Evolutionary conservation across 2,888 invertebrate species (phyloP).

Genomic region (Abrostola triplasia): DNA sequence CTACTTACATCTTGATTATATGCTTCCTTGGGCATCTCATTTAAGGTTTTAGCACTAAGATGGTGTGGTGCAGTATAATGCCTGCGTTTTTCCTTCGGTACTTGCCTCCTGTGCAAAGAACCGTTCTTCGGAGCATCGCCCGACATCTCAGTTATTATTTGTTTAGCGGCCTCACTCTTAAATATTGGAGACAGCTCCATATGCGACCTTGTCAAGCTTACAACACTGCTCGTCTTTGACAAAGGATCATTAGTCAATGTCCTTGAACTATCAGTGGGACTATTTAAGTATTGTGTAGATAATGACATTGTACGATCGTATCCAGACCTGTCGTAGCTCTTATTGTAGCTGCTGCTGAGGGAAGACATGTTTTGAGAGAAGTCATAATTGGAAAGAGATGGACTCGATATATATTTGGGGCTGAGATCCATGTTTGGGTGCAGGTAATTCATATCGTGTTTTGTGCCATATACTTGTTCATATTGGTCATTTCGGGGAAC

Average conservation of each 20-base stretch:
- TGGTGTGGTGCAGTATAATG: conserved; percentile 96
- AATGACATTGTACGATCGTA: conserved; percentile 79
- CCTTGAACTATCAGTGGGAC: conserved; percentile 82
- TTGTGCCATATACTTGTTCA: conserved; percentile 74
- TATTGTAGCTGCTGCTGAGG: conserved; percentile 80
- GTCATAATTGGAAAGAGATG: conserved; percentile 83
- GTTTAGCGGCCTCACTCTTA: conserved; percentile 95
- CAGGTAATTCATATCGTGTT: conserved; percentile 73
- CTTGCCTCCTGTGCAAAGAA: conserved; percentile 90
- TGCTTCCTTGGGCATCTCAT: conserved; percentile 85
- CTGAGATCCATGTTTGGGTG: conserved; percentile 81
- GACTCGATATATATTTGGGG: conserved; percentile 84
- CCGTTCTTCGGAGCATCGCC: conserved; percentile 87
- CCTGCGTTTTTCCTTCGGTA: conserved; percentile 94
- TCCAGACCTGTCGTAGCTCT: conserved; percentile 76
- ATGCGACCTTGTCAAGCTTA: conserved; percentile 80
- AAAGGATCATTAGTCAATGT: conserved; percentile 84
- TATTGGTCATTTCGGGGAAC: conserved; percentile 84
- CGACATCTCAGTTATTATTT: conserved; percentile 95
- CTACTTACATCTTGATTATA: conserved; percentile 84
- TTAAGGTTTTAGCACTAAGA: conserved; percentile 89
- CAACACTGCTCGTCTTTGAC: conserved; percentile 84
- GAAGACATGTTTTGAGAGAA: conserved; percentile 82
- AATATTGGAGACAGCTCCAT: conserved; percentile 93
- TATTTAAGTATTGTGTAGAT: conserved; percentile 83